A percentile compares a stretch with the other conserved stretches of the same genome.
Conservation (phyloP, 2,888 invertebrate species). For the Zhuqinia jingwanae region DNA sequence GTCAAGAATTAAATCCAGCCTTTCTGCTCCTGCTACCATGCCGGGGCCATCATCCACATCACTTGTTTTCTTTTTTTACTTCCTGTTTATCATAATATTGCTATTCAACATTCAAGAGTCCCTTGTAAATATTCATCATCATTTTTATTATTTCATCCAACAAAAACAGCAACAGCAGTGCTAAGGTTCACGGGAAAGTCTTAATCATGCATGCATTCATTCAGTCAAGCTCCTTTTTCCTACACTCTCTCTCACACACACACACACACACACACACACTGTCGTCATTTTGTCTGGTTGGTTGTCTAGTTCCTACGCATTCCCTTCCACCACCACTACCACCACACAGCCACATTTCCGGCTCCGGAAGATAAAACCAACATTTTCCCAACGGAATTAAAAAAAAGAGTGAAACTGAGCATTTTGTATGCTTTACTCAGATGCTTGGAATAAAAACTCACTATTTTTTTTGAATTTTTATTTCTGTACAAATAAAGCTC, state of each 20-base stretch:
- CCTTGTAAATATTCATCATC: too few species aligned
- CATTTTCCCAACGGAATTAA: conserved; percentile 44
- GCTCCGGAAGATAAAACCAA: not conserved
- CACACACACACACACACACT: too few species aligned
- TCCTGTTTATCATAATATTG: too few species aligned
- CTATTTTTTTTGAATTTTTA: not conserved
- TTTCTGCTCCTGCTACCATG: too few species aligned
- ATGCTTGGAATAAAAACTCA: conserved; percentile 21
- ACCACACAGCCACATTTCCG: not conserved
- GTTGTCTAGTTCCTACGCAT: not conserved
- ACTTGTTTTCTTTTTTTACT: too few species aligned
- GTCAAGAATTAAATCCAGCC: not conserved
- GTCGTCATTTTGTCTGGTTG: not conserved
- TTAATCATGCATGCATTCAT: conserved; percentile 6
- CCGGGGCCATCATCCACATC: too few species aligned
- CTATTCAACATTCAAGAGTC: too few species aligned
- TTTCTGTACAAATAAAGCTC: too few species aligned
- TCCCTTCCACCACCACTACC: not conserved
- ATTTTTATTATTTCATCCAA: too few species aligned
- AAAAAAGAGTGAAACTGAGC: conserved; percentile 7
- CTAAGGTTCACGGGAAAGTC: conserved; percentile 1
- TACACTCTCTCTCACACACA: too few species aligned
- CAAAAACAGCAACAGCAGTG: not conserved
- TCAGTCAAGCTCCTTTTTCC: not conserved
- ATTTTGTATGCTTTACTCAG: conserved; percentile 42